These are phyloP conservation scores for Prunella fulvescens DNA, from an alignment of 2,113 vertebrate genomes.

Conservation along the genomic window DNA sequence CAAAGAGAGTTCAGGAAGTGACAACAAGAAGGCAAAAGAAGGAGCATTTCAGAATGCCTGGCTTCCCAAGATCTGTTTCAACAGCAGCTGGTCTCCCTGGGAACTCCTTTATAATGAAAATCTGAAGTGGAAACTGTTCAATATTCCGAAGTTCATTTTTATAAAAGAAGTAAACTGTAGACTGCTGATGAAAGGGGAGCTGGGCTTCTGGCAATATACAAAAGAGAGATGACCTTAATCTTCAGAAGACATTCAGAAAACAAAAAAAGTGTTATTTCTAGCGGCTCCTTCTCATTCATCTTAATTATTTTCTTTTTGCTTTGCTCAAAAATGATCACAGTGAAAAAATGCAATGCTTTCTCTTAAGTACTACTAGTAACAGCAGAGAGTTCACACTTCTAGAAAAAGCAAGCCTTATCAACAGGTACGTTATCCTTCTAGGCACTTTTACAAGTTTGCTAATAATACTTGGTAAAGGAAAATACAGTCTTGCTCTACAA, in stretches of 20 bases:
- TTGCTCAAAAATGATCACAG: not conserved
- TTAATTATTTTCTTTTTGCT: not conserved
- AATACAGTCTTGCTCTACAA: not conserved
- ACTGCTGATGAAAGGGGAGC: not conserved
- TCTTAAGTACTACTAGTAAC: not conserved
- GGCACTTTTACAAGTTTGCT: not conserved
- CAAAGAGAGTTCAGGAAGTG: not conserved
- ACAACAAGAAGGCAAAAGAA: not conserved
- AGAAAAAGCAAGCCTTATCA: not conserved
- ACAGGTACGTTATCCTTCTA: not conserved
- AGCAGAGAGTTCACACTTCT: not conserved
- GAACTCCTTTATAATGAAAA: conserved; percentile 33
- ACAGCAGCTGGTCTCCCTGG: not conserved
- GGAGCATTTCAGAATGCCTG: not conserved
- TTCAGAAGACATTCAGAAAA: not conserved
- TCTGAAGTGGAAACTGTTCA: not conserved
- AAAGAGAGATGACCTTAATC: not conserved
- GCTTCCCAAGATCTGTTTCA: conserved; percentile 1
- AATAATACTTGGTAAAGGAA: not conserved
- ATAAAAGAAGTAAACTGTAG: not conserved
- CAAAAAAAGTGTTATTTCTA: not conserved
- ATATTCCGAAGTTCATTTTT: conserved; percentile 30
- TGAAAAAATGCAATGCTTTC: not conserved
- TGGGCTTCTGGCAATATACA: not conserved
- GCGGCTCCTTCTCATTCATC: not conserved